Conservation (phyloP, 2,888 invertebrate species). For the Pedicia rivosa region DNA sequence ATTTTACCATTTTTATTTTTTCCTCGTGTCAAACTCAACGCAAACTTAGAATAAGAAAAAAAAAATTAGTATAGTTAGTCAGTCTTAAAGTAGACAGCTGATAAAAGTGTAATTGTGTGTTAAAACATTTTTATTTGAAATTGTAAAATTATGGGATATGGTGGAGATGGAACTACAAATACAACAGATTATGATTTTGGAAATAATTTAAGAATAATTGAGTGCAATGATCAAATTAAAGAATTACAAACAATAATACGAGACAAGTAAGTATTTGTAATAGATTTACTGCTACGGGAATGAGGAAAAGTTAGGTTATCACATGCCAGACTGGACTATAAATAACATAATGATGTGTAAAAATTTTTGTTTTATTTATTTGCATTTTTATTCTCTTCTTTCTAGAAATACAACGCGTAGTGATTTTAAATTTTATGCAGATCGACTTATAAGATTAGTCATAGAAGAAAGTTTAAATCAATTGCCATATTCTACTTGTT, state of each 20-base stretch:
- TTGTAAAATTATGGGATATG: constrained; percentile 8
- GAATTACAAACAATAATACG: constrained; percentile 75
- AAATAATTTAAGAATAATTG: constrained; percentile 25
- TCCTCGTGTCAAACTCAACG: no score
- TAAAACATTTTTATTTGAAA: not conserved
- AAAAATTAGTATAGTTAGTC: no score
- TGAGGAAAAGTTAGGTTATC: not conserved
- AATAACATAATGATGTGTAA: no score
- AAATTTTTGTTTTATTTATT: constrained; percentile 17
- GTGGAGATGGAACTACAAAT: constrained; percentile 3
- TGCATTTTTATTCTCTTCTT: constrained; percentile 14
- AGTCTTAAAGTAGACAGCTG: no score
- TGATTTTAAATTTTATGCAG: constrained; percentile 98
- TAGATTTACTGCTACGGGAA: not conserved
- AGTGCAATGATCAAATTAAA: constrained; percentile 25
- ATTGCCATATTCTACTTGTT: constrained; percentile 80
- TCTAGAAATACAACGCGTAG: constrained; percentile 76
- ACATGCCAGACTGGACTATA: no score
- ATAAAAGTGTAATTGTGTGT: no score
- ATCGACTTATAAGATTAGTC: constrained; percentile 88
- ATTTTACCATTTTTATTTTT: no score
- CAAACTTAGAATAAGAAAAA: no score
- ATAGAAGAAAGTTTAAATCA: constrained; percentile 98
- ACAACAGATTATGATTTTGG: constrained; percentile 19
- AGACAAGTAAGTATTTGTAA: constrained; percentile 49